These are phyloP conservation scores for Euspilapteryx auroguttella DNA, from an alignment of 2,888 invertebrate genomes.

Conservation along the genomic window DNA sequence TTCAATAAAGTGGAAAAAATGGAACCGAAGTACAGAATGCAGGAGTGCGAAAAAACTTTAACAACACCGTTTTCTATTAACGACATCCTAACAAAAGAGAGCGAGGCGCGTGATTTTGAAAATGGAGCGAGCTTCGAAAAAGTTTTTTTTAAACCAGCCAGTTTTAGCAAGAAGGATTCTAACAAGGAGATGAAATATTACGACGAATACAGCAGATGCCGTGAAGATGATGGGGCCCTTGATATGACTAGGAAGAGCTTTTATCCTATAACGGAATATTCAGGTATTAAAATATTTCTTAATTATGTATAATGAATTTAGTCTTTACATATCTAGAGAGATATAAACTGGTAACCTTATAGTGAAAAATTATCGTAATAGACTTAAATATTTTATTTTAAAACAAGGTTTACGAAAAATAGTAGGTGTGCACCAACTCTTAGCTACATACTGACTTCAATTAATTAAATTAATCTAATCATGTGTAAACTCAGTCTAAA, in stretches of 20 bases:
- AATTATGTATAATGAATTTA: too few species aligned
- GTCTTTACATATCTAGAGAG: too few species aligned
- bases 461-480: too few species aligned
- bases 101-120: constrained; percentile 43
- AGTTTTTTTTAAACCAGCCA: constrained; percentile 26
- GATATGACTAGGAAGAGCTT: constrained; percentile 53
- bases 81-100: constrained; percentile 68
- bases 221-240: constrained; percentile 44
- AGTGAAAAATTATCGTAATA: too few species aligned
- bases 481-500: too few species aligned
- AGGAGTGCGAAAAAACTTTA: constrained; percentile 44
- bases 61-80: constrained; percentile 74
- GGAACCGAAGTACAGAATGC: constrained; percentile 45
- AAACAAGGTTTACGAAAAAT: too few species aligned
- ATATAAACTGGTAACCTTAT: too few species aligned
- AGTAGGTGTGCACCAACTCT: too few species aligned
- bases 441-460: too few species aligned
- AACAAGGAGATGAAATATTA: constrained; percentile 43
- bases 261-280: constrained; percentile 46
- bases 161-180: constrained; percentile 31
- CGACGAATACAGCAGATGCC: constrained; percentile 33
- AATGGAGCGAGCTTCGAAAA: constrained; percentile 31
- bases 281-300: constrained; percentile 20
- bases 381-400: too few species aligned
- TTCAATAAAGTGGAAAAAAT: constrained; percentile 16